Evolutionary conservation across 2,113 vertebrate genomes (phyloP), one percentile per base, ranked within the genome.

Genomic region (Silurus meridionalis): DNA sequence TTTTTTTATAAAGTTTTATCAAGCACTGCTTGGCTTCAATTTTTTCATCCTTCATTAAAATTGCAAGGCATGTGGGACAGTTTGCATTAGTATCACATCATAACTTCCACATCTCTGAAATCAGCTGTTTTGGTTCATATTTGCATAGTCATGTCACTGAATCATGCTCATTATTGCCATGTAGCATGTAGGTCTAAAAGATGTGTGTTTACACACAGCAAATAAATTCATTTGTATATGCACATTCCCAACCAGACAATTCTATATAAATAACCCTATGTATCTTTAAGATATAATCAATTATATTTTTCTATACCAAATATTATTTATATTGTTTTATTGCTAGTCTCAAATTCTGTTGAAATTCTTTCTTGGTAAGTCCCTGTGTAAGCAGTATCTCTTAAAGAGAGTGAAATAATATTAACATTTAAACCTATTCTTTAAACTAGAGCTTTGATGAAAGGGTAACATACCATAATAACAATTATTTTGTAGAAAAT

Each of bases 1-100:
- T 37, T 37, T 37, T 90, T 88, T 85, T 78, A 28, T 58, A 89
- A 88, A 87, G 11, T 63, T 67, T 80, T 52, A 60, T 66, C 28
- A 74, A 75, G 69, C 10, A 9, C 28, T 19, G 8, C n/a, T 11
- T 74, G 64, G 19, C 85, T 19, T 85, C 66, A 53, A 72, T 17
- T 50, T 61, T 57, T 13, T 64, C 2, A 17, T 48, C 84, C 14
- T 77, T 60, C 25, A 74, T 4, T 14, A 46, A 10, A 21, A 37
- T 58, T 80, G 19, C 8, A 53, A 15, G 58, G 23, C 55, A 21
- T 37, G 2, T 58, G 46, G 5, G 6, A 81, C 8, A 21, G 48
- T 64, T 64, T 64, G 37, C 4, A 67, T 8, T 82, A 19, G 7
- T 17, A 82, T 28, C 6, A 61, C 57, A 63, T 63, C 37, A 37